These are phyloP conservation scores for Metellina segmentata DNA, from an alignment of 2,888 invertebrate species.

Conservation along the genomic window DNA sequence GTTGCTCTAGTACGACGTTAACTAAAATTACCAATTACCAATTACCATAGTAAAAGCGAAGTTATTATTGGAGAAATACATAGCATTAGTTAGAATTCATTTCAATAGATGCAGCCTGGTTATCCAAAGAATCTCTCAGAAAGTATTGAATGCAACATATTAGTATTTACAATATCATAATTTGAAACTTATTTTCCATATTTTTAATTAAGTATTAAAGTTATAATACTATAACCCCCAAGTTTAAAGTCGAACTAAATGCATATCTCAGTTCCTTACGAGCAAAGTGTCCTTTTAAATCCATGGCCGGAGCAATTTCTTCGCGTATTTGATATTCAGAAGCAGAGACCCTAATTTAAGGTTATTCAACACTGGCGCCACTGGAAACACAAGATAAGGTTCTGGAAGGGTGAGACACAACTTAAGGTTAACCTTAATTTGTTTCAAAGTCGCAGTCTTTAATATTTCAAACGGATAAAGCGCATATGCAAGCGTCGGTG, in stretches of 20 bases:
- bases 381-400: constrained; percentile 39
- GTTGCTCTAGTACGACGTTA: no score
- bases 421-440: constrained; percentile 20
- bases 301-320: background rate
- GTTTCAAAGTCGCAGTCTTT: constrained; percentile 10
- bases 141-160: background rate
- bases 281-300: background rate
- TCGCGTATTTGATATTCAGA: background rate
- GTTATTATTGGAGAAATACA: no score
- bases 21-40: no score
- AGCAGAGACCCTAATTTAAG: background rate
- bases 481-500: background rate
- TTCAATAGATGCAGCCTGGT: no score
- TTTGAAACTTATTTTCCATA: background rate
- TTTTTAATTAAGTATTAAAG: background rate
- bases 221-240: background rate
- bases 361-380: background rate
- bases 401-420: background rate
- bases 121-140: no score
- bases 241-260: background rate
- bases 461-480: constrained; percentile 9
- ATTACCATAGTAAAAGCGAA: no score
- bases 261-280: background rate
- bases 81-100: no score
- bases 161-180: background rate